A percentile compares a stretch with the other conserved stretches of the same genome.
Conservation (phyloP, 2,888 invertebrate genomes). For the Liposcelis brunnea region DNA sequence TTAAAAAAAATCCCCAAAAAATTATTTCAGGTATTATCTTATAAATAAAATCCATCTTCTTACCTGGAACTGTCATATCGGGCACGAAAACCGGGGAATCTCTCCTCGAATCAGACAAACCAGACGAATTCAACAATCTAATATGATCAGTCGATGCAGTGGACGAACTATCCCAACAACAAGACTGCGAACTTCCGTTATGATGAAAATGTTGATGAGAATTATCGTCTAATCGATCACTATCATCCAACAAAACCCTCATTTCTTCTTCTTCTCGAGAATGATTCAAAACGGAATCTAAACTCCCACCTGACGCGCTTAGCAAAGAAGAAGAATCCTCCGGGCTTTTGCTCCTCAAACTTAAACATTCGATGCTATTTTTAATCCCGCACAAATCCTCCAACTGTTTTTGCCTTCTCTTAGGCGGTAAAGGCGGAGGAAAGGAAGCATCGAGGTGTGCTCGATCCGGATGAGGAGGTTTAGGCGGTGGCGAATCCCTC, state of each 20-base stretch:
- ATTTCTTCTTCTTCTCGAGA: conserved; percentile 51
- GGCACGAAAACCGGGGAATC: no score
- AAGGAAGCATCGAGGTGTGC: conserved; percentile 17
- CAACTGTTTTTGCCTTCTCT: conserved; percentile 29
- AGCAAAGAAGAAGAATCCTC: conserved; percentile 50
- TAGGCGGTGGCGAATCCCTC: conserved; percentile 54
- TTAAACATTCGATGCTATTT: conserved; percentile 18
- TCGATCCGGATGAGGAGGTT: conserved; percentile 65
- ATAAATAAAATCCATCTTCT: not conserved
- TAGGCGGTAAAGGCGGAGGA: conserved; percentile 44
- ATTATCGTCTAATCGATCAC: not conserved
- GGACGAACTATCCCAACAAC: conserved; percentile 20
- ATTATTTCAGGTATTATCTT: not conserved
- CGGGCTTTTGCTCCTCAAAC: conserved; percentile 52
- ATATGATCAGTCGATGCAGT: conserved; percentile 17
- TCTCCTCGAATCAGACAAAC: no score
- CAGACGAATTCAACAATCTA: no score
- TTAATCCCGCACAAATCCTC: not conserved
- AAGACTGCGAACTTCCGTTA: conserved; percentile 19
- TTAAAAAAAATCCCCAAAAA: conserved; percentile 14
- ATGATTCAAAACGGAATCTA: conserved; percentile 75
- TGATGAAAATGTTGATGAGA: not conserved
- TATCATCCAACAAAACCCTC: not conserved
- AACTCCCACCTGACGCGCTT: conserved; percentile 57
- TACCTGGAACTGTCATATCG: no score